Evolutionary conservation across 2,888 invertebrate genomes (phyloP), one percentile per base, ranked within the genome.

Genomic region (Meandrusa payeni): DNA sequence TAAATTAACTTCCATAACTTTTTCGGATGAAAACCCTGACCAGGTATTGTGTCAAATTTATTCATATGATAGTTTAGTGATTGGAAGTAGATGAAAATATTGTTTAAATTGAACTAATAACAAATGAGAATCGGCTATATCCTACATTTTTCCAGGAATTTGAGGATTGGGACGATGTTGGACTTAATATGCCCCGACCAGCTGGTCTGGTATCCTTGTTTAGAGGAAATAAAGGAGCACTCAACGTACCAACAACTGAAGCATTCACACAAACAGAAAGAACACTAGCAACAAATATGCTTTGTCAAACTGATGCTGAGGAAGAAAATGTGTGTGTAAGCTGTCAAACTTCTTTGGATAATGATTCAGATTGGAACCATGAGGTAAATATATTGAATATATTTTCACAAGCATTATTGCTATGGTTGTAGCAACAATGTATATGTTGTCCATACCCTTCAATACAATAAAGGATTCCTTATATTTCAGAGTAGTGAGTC

Each of bases 101-200:
- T n/a, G n/a, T n/a, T n/a, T n/a, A n/a, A n/a, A n/a, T n/a, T n/a
- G n/a, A n/a, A n/a, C n/a, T n/a, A n/a, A n/a, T n/a, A n/a, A n/a
- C n/a, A n/a, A n/a, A n/a, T n/a, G n/a, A n/a, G n/a, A n/a, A n/a
- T n/a, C n/a, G n/a, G n/a, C n/a, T n/a, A n/a, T n/a, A n/a, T n/a
- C n/a, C n/a, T n/a, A n/a, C n/a, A 17, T 42, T 26, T 34, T 61
- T 69, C 7, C 56, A 93, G 92, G 95, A 95, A 76, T 95, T 95
- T 83, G 95, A 96, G 78, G 95, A 95, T 68, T 96, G 96, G 96
- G 95, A 96, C 74, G 96, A 96, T 80, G 95, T 96, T 6, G 96
- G 96, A 0, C 82, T 96, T 27, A 96, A 96, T 69, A 93, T 95
- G 75, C 91, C 95, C 0, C 92, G 94, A 57, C 96, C 95, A 13